Base-by-base conservation (phyloP, 2,113 vertebrate genomes). In the Oreocharis arfaki region DNA sequence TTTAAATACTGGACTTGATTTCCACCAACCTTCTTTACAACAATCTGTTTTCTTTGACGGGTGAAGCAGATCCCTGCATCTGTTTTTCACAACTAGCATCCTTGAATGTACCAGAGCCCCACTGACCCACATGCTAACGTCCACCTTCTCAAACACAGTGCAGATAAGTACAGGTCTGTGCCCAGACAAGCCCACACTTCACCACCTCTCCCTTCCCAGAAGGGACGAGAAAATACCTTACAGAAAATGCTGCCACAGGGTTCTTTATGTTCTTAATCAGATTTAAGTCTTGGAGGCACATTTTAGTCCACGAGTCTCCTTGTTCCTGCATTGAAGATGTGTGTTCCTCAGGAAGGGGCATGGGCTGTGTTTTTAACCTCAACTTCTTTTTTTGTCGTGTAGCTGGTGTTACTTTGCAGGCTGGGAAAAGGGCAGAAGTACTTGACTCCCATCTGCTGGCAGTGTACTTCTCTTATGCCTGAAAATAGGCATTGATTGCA, bases 321-420 rank as follows among this genome's bases (percentile, higher is more conserved):
- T 10, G 8, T 47, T 68, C 32, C 56, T 7, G 1, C 5, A 1
- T 23, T 64, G 47, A 49, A 50, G 49, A 13, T 0, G 1, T 11
- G 30, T 30, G 42, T 20, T 67, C 26, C 17, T 35, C n/a, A 10
- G 63, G 20, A 87, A 8, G 57, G 47, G 57, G 35, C 19, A 3
- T 4, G 18, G 53, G 37, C 53, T 89, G 37, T 3, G 8, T 42
- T 68, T 49, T 56, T 52, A 56, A 76, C 9, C 15, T 71, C 2
- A 2, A 0, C 49, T 70, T 11, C 4, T 47, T 44, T 24, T 55
- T 49, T 23, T 20, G 28, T 26, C 4, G 0, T 3, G 1, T 16
- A 60, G 60, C 64, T 78, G 70, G 27, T n/a, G 28, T 21, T 37
- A 10, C 42, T 70, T 56, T 18, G 67, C 56, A 39, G 67, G 42